Conservation (phyloP, 2,888 invertebrate genomes). For the Cerastis leucographa region DNA sequence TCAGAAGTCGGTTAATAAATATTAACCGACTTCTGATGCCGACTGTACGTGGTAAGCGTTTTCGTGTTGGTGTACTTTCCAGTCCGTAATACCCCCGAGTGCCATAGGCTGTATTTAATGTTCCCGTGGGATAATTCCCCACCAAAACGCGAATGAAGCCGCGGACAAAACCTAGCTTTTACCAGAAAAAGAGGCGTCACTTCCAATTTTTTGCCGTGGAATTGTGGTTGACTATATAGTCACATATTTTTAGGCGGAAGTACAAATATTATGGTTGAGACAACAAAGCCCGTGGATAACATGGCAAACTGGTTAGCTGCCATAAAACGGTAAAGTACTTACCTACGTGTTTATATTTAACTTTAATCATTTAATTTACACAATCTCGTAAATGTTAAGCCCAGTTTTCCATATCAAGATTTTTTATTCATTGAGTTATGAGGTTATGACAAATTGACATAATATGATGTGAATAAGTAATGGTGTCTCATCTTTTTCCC, state of each 20-base stretch:
- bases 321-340: not conserved
- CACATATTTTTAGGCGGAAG: not conserved
- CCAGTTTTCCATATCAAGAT: not conserved
- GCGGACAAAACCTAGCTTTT: not conserved
- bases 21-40: too few species aligned
- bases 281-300: conserved; percentile 2
- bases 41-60: too few species aligned
- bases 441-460: not conserved
- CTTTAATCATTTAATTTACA: not conserved
- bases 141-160: not conserved
- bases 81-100: not conserved
- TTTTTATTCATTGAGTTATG: not conserved
- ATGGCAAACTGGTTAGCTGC: not conserved
- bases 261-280: conserved; percentile 8
- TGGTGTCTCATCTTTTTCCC: not conserved
- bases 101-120: not conserved
- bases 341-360: not conserved
- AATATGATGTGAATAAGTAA: not conserved
- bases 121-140: not conserved
- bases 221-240: not conserved
- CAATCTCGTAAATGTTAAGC: not conserved
- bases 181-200: not conserved
- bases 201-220: not conserved
- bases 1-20: too few species aligned
- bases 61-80: too few species aligned